Percentiles rank a stretch among this genome's conserved stretches.
phyloP scores from a whole-genome alignment of 2,888 invertebrate genomes.

The Melanostoma mellinum region DNA sequence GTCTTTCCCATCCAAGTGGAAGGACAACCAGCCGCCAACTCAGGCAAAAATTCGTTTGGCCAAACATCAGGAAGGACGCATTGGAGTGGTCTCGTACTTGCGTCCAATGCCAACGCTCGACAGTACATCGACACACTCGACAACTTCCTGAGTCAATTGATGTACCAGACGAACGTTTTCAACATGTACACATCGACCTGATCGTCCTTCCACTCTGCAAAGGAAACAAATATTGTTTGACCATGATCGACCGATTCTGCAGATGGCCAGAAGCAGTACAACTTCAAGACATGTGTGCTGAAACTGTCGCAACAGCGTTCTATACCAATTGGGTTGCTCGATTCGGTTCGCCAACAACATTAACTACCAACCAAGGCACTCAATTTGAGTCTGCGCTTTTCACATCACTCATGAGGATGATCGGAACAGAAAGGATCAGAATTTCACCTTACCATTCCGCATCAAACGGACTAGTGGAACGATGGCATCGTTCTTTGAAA shows the following conservation, averaged over 20 bases:
- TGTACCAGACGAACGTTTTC: conserved; percentile 46
- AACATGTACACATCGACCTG: conserved; percentile 41
- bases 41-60: conserved; percentile 44
- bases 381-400: conserved; percentile 59
- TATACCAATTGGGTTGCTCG: conserved; percentile 40
- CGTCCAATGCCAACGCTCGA: conserved; percentile 30
- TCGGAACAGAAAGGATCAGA: conserved; percentile 17
- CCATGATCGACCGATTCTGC: conserved; percentile 11
- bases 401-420: conserved; percentile 24
- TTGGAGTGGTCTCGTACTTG: conserved; percentile 38
- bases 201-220: conserved; percentile 14
- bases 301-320: conserved; percentile 48
- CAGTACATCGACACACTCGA: conserved; percentile 71
- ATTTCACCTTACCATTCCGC: conserved; percentile 53
- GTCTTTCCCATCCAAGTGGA: conserved; percentile 7
- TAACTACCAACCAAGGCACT: conserved; percentile 57
- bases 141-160: conserved; percentile 49
- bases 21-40: conserved; percentile 13
- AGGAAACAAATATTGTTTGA: neutral
- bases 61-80: conserved; percentile 37
- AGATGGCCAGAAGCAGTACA: conserved; percentile 45
- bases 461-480: conserved; percentile 58
- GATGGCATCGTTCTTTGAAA: conserved; percentile 50
- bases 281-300: conserved; percentile 39
- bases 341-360: conserved; percentile 44